A percentile compares a stretch with the other conserved stretches of the same genome.
Conservation (phyloP, 2,797 vertebrate genomes). For the Gouania willdenowi region DNA sequence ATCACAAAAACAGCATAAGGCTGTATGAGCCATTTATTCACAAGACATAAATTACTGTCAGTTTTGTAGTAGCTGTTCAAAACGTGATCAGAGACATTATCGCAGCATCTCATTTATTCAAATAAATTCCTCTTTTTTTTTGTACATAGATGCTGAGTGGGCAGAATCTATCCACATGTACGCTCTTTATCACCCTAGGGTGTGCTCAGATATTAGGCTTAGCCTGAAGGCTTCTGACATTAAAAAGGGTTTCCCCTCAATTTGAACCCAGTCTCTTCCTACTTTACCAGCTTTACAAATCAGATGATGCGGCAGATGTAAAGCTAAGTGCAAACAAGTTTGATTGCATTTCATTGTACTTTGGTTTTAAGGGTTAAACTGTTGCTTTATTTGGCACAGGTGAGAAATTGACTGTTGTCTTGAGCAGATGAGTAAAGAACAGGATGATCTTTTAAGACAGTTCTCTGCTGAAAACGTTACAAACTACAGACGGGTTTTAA, state of each 20-base stretch:
- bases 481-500: slow-evolving; percentile 37
- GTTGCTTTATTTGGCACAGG: neutral
- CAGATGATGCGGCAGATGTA: slow-evolving; percentile 33
- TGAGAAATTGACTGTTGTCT: too few species aligned
- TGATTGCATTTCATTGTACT: too few species aligned
- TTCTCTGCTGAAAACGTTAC: slow-evolving; percentile 37
- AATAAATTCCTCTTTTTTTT: too few species aligned
- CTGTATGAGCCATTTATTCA: too few species aligned
- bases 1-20: too few species aligned
- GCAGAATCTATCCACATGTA: slow-evolving; percentile 4
- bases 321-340: neutral
- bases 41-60: too few species aligned
- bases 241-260: slow-evolving; percentile 16
- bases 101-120: too few species aligned
- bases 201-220: slow-evolving; percentile 21
- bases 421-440: slow-evolving; percentile 23
- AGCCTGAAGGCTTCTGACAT: slow-evolving; percentile 21
- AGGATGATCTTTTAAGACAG: slow-evolving; percentile 43
- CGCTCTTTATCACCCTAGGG: neutral
- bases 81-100: too few species aligned
- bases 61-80: too few species aligned
- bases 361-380: too few species aligned
- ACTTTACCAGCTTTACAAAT: slow-evolving; percentile 6
- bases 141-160: slow-evolving; percentile 31
- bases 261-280: slow-evolving; percentile 12